A percentile compares a stretch with the other conserved stretches of the same genome.
phyloP scores from a whole-genome alignment of 2,888 invertebrate species.

The Gymnosoma rotundatum region DNA sequence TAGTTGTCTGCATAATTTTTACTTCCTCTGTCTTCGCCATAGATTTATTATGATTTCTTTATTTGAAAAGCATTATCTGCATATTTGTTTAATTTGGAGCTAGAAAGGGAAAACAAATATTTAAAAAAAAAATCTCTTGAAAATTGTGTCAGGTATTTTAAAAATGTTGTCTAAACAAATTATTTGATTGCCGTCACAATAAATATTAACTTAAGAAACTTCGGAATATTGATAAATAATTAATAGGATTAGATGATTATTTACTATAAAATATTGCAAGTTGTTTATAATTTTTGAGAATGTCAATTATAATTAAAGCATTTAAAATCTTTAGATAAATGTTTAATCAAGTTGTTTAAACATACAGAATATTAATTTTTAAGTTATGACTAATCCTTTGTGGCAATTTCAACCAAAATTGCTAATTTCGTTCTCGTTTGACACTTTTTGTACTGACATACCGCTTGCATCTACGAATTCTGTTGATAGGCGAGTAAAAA shows the following conservation, averaged over 20 bases:
- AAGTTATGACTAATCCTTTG: no score
- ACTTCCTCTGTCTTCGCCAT: slow-evolving; percentile 12
- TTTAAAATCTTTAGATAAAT: no score
- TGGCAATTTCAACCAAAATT: no score
- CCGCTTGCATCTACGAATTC: no score
- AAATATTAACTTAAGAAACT: slow-evolving; percentile 37
- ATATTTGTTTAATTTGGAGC: slow-evolving; percentile 17
- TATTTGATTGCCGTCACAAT: slow-evolving; percentile 60
- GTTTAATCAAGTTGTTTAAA: no score
- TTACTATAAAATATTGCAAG: no score
- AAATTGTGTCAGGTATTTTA: slow-evolving; percentile 57
- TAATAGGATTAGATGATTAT: background rate
- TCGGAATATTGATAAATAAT: slow-evolving; percentile 23
- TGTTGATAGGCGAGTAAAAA: no score
- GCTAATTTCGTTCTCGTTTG: no score
- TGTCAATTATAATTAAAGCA: no score
- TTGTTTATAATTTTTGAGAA: no score
- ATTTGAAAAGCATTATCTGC: slow-evolving; percentile 16
- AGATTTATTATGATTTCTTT: slow-evolving; percentile 22
- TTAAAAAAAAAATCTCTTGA: slow-evolving; percentile 2
- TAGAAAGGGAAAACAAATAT: background rate
- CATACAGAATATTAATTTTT: no score
- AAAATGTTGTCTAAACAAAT: slow-evolving; percentile 60
- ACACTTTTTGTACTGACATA: no score
- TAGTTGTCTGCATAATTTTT: background rate